A percentile compares a stretch with the other conserved stretches of the same genome.
Conservation (phyloP, 2,113 vertebrate genomes). For the Polypterus bichir region DNA sequence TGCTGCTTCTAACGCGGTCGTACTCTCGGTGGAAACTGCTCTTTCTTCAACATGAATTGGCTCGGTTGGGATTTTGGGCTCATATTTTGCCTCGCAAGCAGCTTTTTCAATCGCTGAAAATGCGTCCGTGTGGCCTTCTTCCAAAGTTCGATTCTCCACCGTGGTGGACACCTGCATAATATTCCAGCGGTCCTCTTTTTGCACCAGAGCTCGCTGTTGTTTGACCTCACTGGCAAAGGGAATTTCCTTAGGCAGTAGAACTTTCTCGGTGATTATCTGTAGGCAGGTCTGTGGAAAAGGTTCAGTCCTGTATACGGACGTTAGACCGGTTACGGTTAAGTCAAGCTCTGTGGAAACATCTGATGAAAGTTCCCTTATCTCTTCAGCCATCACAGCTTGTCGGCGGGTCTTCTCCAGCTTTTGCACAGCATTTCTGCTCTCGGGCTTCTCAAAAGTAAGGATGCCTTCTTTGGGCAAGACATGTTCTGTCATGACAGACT, state of each 20-base stretch:
- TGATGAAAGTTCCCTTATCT: slow-evolving; percentile 33
- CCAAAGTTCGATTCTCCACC: slow-evolving; percentile 37
- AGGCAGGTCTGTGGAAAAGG: slow-evolving; percentile 26
- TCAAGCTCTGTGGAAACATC: slow-evolving; percentile 37
- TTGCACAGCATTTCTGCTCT: slow-evolving; percentile 32
- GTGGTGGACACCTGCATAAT: slow-evolving; percentile 39
- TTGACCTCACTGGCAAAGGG: slow-evolving; percentile 19
- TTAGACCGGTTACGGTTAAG: slow-evolving; percentile 21
- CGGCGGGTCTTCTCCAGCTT: slow-evolving; percentile 40
- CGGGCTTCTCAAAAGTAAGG: slow-evolving; percentile 32
- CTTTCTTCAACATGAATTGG: slow-evolving; percentile 38
- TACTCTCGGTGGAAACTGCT: slow-evolving; percentile 43
- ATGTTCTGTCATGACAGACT: slow-evolving; percentile 25
- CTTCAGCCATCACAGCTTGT: slow-evolving; percentile 35
- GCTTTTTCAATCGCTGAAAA: slow-evolving; percentile 31
- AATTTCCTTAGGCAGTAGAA: slow-evolving; percentile 48
- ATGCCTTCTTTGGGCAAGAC: slow-evolving; percentile 52
- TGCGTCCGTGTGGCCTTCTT: slow-evolving; percentile 35
- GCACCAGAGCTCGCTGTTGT: slow-evolving; percentile 41
- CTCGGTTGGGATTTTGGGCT: slow-evolving; percentile 43
- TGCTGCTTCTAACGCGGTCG: slow-evolving; percentile 39
- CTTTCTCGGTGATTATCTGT: slow-evolving; percentile 33
- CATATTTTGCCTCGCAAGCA: slow-evolving; percentile 34
- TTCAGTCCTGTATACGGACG: slow-evolving; percentile 31
- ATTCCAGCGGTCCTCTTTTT: slow-evolving; percentile 50